Conservation (phyloP, 2,888 invertebrate genomes). For the Dryocosmus kuriphilus region DNA sequence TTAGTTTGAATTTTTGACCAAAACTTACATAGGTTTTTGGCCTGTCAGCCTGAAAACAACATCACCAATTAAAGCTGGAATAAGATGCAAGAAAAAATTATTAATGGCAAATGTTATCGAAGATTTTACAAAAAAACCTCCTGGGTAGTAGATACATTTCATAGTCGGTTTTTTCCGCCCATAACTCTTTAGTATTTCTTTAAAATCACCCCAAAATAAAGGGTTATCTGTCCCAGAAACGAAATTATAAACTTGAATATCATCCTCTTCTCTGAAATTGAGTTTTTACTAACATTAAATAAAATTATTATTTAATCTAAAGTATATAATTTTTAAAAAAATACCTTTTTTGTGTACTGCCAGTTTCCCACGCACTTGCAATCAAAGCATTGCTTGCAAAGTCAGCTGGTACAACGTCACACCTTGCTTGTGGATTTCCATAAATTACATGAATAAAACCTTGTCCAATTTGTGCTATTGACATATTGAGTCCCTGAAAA, state of each 20-base stretch:
- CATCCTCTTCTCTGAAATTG: slow-evolving; percentile 7
- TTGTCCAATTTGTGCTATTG: slow-evolving; percentile 81
- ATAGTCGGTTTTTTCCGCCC: background rate
- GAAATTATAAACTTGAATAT: slow-evolving; percentile 24
- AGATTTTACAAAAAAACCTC: background rate
- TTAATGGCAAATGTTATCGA: background rate
- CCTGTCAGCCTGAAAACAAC: background rate
- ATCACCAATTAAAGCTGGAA: slow-evolving; percentile 21
- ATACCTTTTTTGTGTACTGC: slow-evolving; percentile 64
- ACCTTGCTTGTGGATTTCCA: slow-evolving; percentile 80
- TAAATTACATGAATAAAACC: slow-evolving; percentile 84
- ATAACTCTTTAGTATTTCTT: background rate
- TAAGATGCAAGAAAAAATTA: slow-evolving; percentile 14
- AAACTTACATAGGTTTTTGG: background rate
- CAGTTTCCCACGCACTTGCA: slow-evolving; percentile 81
- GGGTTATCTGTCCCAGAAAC: slow-evolving; percentile 28
- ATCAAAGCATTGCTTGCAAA: slow-evolving; percentile 84
- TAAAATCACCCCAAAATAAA: background rate
- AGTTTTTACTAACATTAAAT: background rate
- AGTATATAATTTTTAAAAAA: background rate
- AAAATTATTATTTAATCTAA: background rate
- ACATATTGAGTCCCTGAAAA: slow-evolving; percentile 85
- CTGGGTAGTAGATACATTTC: slow-evolving; percentile 4
- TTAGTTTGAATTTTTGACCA: no score
- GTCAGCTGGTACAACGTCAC: slow-evolving; percentile 88